Percentiles rank a stretch among this genome's conserved stretches.
These are phyloP conservation scores for Sphaerophoria rueppellii DNA, from an alignment of 2,888 invertebrate species.

Conservation along the genomic window DNA sequence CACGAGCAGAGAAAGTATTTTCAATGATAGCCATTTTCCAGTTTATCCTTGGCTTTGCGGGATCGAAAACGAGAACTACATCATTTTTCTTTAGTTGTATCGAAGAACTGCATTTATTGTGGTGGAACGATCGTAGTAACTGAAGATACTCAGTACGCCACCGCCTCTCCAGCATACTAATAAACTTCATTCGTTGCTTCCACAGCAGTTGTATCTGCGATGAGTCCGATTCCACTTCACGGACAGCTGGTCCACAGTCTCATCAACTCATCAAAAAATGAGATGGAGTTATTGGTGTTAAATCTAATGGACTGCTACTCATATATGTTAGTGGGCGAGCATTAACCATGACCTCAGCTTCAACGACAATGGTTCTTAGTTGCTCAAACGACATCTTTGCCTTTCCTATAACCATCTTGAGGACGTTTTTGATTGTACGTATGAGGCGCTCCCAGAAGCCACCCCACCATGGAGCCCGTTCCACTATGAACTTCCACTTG, in stretches of 20 bases:
- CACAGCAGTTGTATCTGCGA: background rate
- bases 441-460: slow-evolving; percentile 25
- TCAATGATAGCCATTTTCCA: too few species aligned
- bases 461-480: too few species aligned
- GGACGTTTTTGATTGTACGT: slow-evolving; percentile 45
- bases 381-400: slow-evolving; percentile 21
- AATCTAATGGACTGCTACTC: slow-evolving; percentile 35
- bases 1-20: too few species aligned
- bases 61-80: too few species aligned
- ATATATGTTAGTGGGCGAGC: slow-evolving; percentile 32
- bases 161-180: too few species aligned
- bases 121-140: too few species aligned
- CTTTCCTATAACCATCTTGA: slow-evolving; percentile 54
- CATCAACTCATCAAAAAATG: slow-evolving; percentile 14
- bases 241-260: background rate
- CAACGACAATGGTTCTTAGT: slow-evolving; percentile 32
- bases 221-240: slow-evolving; percentile 4
- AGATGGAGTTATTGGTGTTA: slow-evolving; percentile 28
- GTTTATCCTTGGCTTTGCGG: too few species aligned
- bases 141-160: too few species aligned
- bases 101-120: too few species aligned
- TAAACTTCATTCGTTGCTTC: too few species aligned
- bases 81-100: too few species aligned
- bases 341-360: slow-evolving; percentile 41
- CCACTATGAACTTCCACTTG: background rate